These are phyloP conservation scores for Apodemia duryi DNA, from an alignment of 2,888 invertebrate genomes.

Conservation along the genomic window DNA sequence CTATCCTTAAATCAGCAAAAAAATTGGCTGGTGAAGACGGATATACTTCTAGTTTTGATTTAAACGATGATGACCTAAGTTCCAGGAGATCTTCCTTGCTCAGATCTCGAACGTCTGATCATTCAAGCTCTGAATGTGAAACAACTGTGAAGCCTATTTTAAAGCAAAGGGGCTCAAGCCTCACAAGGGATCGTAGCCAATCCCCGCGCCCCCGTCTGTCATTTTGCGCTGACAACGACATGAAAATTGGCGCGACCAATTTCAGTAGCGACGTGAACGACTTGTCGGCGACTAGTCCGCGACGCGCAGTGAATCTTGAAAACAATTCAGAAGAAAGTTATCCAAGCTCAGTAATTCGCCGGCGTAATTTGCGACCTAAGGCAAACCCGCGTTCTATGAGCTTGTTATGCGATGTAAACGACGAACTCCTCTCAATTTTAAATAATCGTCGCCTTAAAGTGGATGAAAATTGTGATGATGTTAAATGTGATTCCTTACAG, in stretches of 20 bases:
- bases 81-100: constrained; percentile 78
- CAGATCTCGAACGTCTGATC: constrained; percentile 74
- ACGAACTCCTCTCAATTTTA: constrained; percentile 69
- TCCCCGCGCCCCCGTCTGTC: constrained; percentile 83
- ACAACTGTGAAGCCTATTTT: constrained; percentile 82
- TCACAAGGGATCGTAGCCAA: constrained; percentile 80
- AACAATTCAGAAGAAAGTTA: constrained; percentile 59
- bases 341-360: constrained; percentile 68
- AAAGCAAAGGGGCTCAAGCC: constrained; percentile 81
- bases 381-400: constrained; percentile 67
- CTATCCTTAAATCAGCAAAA: constrained; percentile 87
- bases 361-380: constrained; percentile 67
- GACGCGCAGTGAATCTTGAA: constrained; percentile 60
- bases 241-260: constrained; percentile 66
- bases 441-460: constrained; percentile 69
- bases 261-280: constrained; percentile 70
- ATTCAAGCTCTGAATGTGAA: constrained; percentile 78
- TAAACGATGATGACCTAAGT: constrained; percentile 76
- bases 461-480: constrained; percentile 65
- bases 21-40: constrained; percentile 83
- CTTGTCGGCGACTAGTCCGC: constrained; percentile 71
- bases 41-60: constrained; percentile 74
- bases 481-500: constrained; percentile 48
- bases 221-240: constrained; percentile 77
- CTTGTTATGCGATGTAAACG: constrained; percentile 68